Evolutionary conservation across 2,113 vertebrate genomes (phyloP).

Genomic region (Leucoraja erinaceus): DNA sequence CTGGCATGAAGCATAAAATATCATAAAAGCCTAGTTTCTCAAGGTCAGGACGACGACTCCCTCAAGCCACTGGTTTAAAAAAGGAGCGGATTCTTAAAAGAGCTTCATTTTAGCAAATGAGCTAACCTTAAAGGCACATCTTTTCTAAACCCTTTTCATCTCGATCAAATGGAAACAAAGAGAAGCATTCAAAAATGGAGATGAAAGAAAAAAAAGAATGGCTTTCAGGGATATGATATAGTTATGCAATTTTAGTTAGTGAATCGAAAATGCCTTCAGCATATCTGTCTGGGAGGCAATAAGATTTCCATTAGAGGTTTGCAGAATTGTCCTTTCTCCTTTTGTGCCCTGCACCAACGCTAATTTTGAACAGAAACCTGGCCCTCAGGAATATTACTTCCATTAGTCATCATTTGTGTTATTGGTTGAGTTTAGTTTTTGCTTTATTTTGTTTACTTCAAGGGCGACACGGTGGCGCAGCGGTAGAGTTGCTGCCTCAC

Average conservation of each 20-base stretch:
- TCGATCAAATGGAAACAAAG: not conserved
- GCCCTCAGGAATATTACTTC: not conserved
- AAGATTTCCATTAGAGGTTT: not conserved
- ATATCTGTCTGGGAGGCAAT: not conserved
- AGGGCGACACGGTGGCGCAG: too few relatives aligned
- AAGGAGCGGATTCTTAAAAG: not conserved
- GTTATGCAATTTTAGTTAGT: not conserved
- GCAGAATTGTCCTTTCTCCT: not conserved
- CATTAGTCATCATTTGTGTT: slow-evolving; percentile 18
- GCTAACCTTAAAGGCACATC: not conserved
- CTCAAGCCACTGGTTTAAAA: not conserved
- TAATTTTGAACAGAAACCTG: slow-evolving; percentile 15
- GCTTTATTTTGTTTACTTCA: too few relatives aligned
- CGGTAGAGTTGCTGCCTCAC: too few relatives aligned
- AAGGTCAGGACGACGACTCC: not conserved
- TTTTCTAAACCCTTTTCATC: not conserved
- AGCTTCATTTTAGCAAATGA: not conserved
- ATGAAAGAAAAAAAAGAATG: not conserved
- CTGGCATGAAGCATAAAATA: not conserved
- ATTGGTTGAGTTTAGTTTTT: not conserved
- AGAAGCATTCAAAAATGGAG: not conserved
- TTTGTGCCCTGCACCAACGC: not conserved
- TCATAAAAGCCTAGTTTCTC: not conserved
- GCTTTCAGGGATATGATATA: not conserved
- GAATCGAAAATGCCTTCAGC: not conserved